These are phyloP conservation scores for Lasioglossum calceatum DNA, from an alignment of 2,888 invertebrate genomes.

Conservation along the genomic window DNA sequence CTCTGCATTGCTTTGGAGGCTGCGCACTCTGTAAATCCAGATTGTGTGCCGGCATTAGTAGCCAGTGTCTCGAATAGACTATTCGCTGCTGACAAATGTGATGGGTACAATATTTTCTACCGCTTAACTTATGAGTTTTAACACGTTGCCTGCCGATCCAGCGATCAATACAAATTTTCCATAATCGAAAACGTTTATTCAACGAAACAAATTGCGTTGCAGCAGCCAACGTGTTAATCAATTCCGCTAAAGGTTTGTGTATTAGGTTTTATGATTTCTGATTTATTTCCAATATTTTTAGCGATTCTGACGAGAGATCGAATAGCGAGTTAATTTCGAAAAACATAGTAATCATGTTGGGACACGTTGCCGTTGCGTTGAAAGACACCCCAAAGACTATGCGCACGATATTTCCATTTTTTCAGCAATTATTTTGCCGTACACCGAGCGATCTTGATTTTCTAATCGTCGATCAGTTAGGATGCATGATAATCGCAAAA, in stretches of 20 bases:
- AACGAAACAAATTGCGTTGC: background rate
- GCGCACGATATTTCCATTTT: constrained; percentile 97
- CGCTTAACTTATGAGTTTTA: background rate
- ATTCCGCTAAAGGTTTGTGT: constrained; percentile 7
- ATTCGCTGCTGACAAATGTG: constrained; percentile 96
- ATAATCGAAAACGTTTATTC: background rate
- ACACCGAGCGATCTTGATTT: constrained; percentile 97
- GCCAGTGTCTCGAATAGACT: constrained; percentile 98
- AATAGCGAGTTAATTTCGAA: constrained; percentile 94
- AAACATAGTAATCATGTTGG: constrained; percentile 98
- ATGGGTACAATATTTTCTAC: constrained; percentile 86
- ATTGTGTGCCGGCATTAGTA: constrained; percentile 97
- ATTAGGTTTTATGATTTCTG: constrained; percentile 4
- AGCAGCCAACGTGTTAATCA: constrained; percentile 7
- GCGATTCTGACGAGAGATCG: constrained; percentile 75
- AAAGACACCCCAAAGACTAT: constrained; percentile 97
- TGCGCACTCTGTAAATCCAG: constrained; percentile 94
- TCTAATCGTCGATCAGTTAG: constrained; percentile 98
- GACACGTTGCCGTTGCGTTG: constrained; percentile 97
- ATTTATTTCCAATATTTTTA: constrained; percentile 57
- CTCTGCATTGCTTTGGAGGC: constrained; percentile 97
- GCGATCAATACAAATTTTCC: background rate
- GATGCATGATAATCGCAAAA: constrained; percentile 98
- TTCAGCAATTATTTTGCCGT: constrained; percentile 97
- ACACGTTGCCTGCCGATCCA: background rate